A percentile compares a stretch with the other conserved stretches of the same genome.
Evolutionary conservation across 2,888 invertebrate species (phyloP).

Genomic region (Tenthredo distinguenda): DNA sequence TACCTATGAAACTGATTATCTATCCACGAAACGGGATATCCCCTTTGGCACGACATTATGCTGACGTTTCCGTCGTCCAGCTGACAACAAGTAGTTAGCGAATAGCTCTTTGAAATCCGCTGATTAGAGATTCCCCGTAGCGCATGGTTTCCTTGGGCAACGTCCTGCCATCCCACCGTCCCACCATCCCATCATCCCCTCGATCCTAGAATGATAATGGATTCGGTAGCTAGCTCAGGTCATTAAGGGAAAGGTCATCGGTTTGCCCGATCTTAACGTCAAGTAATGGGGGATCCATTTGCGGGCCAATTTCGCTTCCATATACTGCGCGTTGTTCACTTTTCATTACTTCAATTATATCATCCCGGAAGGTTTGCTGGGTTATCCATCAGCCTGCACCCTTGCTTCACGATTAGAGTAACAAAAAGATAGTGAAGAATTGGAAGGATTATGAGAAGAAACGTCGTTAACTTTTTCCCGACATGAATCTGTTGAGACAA

Average conservation of each 20-base stretch:
- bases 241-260: constrained; percentile 47
- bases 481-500: not conserved
- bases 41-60: not conserved
- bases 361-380: not conserved
- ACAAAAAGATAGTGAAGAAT: not conserved
- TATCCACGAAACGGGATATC: not conserved
- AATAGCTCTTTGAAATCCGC: constrained; percentile 26
- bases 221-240: constrained; percentile 33
- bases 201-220: constrained; percentile 33
- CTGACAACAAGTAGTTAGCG: constrained; percentile 37
- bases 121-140: constrained; percentile 23
- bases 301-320: constrained; percentile 27
- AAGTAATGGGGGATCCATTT: constrained; percentile 36
- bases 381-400: not conserved
- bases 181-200: not conserved
- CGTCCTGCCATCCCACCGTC: not conserved
- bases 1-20: not conserved
- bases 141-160: not conserved
- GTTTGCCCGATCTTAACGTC: constrained; percentile 35
- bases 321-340: constrained; percentile 3
- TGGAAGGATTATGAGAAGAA: not conserved
- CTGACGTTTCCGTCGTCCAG: constrained; percentile 15
- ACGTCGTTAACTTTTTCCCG: not conserved
- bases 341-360: constrained; percentile 17
- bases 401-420: not conserved